Conservation (phyloP, 2,797 vertebrate genomes). For the Melanotaenia boesemani region DNA sequence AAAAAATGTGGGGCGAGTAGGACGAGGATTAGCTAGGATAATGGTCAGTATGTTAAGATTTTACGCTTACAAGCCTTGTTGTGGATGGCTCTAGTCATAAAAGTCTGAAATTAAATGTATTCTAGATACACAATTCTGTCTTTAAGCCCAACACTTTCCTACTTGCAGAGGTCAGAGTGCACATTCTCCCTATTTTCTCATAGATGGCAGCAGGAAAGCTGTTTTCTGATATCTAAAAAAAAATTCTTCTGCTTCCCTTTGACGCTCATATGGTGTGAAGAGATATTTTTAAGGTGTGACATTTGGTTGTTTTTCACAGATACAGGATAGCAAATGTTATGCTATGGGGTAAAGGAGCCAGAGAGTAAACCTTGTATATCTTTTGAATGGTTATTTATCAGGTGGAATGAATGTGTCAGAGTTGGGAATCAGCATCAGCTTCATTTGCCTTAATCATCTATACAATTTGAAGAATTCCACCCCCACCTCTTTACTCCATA, state of each 20-base stretch:
- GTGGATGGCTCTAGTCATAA: conserved; percentile 3
- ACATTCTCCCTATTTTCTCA: conserved; percentile 11
- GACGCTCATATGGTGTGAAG: conserved; percentile 19
- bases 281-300: conserved; percentile 31
- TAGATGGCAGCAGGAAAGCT: conserved; percentile 22
- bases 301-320: conserved; percentile 36
- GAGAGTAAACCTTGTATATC: not conserved
- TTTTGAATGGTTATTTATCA: conserved; percentile 9
- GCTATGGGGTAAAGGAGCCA: not conserved
- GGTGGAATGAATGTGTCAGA: conserved; percentile 17
- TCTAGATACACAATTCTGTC: not conserved
- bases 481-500: conserved; percentile 13
- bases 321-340: conserved; percentile 17
- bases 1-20: conserved; percentile 17
- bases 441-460: no score
- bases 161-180: conserved; percentile 42
- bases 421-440: not conserved
- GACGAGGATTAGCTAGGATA: not conserved
- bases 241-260: conserved; percentile 24
- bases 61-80: conserved; percentile 8
- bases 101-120: conserved; percentile 3
- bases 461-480: conserved; percentile 4
- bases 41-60: conserved; percentile 29
- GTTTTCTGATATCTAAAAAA: conserved; percentile 17
- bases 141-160: conserved; percentile 19